phyloP scores from a whole-genome alignment of 1,140 invertebrate genomes.

The Plectrocnemia conspersa region DNA sequence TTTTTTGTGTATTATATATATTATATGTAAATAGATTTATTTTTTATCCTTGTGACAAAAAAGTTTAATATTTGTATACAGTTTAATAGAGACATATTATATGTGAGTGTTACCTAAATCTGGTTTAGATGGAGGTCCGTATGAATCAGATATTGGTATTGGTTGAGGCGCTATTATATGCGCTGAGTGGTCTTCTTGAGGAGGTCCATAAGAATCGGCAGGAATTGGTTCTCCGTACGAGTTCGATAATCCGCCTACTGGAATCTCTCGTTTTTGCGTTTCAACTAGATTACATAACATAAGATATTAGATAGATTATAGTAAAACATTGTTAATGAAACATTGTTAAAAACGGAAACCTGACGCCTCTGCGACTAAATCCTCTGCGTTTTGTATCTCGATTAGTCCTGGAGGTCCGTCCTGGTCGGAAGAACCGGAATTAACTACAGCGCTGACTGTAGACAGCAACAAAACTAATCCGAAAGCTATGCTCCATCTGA shows the following conservation, averaged over 20 bases:
- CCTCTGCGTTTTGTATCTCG: constrained; percentile 41
- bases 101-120: constrained; percentile 29
- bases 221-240: constrained; percentile 51
- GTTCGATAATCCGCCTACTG: constrained; percentile 42
- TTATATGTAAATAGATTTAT: no score
- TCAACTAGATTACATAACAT: constrained; percentile 39
- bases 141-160: constrained; percentile 37
- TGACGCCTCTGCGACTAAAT: constrained; percentile 43
- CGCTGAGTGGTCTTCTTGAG: constrained; percentile 21
- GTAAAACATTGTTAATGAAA: background rate
- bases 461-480: background rate
- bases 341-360: no score
- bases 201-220: constrained; percentile 46
- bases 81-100: no score
- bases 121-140: constrained; percentile 36
- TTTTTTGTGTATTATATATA: no score
- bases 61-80: no score
- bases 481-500: constrained; percentile 1
- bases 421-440: constrained; percentile 62
- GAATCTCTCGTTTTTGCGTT: constrained; percentile 51
- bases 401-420: constrained; percentile 40
- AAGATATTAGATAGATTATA: background rate
- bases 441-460: constrained; percentile 57
- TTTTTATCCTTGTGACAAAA: no score
- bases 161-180: constrained; percentile 21